Percentiles rank a stretch among this genome's conserved stretches.
These are phyloP conservation scores for Puma concolor DNA, from an alignment of 2,113 vertebrate species.

Conservation along the genomic window DNA sequence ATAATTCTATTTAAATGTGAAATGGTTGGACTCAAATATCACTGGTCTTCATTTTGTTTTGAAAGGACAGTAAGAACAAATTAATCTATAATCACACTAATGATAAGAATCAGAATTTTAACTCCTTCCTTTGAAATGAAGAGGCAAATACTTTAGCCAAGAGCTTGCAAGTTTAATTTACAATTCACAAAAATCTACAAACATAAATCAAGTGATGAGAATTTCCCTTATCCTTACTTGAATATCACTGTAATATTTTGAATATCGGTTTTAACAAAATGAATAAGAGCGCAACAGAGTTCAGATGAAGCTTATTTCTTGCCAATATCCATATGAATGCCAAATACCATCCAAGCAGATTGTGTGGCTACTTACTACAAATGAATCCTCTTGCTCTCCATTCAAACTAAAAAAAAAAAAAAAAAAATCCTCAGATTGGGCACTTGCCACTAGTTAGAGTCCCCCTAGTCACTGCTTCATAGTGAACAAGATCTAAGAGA, in stretches of 20 bases:
- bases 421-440: neutral
- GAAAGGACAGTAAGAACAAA: slow-evolving; percentile 60
- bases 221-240: slow-evolving; percentile 61
- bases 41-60: slow-evolving; percentile 58
- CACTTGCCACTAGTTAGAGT: neutral
- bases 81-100: slow-evolving; percentile 37
- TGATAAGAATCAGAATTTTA: slow-evolving; percentile 46
- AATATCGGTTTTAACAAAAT: slow-evolving; percentile 68
- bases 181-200: slow-evolving; percentile 74
- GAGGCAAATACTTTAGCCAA: slow-evolving; percentile 63
- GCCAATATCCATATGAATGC: slow-evolving; percentile 62
- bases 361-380: neutral
- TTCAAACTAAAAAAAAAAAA: neutral
- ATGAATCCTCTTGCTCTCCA: neutral
- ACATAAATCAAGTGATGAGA: slow-evolving; percentile 54
- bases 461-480: neutral
- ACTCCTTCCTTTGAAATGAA: slow-evolving; percentile 59
- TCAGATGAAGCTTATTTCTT: slow-evolving; percentile 62
- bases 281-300: slow-evolving; percentile 69
- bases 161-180: slow-evolving; percentile 68
- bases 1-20: slow-evolving; percentile 42
- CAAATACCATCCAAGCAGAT: slow-evolving; percentile 65
- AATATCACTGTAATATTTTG: slow-evolving; percentile 54
- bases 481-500: neutral
- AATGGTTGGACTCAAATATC: slow-evolving; percentile 44